A percentile compares a stretch with the other conserved stretches of the same genome.
These are phyloP conservation scores for Propithecus deckenii DNA, from an alignment of 2,797 vertebrate genomes.

Conservation along the genomic window DNA sequence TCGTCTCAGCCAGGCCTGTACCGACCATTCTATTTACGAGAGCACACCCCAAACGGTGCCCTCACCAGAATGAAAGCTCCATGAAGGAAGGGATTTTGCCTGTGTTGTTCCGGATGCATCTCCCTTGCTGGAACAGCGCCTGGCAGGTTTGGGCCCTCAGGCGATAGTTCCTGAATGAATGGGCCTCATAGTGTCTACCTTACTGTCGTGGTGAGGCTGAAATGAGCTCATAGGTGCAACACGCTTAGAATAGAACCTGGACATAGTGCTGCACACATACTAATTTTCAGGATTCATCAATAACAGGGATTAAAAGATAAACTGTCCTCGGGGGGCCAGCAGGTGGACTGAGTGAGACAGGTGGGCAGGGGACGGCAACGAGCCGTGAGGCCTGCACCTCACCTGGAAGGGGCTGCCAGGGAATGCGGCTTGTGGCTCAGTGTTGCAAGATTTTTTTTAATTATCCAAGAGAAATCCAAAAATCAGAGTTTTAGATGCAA, in stretches of 20 bases:
- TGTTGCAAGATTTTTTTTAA: not conserved
- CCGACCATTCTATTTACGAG: not conserved
- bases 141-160: not conserved
- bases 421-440: not conserved
- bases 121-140: not conserved
- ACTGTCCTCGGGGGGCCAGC: not conserved
- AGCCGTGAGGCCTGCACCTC: not conserved
- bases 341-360: not conserved
- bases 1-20: not conserved
- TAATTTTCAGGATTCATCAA: not conserved
- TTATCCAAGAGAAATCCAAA: not conserved
- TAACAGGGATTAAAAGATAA: not conserved
- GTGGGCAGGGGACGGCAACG: not conserved
- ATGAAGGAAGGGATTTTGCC: not conserved
- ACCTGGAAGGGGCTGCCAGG: rapidly evolving
- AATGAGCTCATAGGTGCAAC: not conserved
- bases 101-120: not conserved
- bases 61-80: not conserved
- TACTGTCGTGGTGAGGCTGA: not conserved
- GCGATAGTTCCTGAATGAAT: not conserved
- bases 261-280: rapidly evolving
- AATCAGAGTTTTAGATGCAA: not conserved
- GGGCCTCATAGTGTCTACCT: not conserved
- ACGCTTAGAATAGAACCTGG: not conserved
- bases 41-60: not conserved